Base-by-base conservation (phyloP, 2,888 invertebrate genomes). In the Phragmatobia fuliginosa region DNA sequence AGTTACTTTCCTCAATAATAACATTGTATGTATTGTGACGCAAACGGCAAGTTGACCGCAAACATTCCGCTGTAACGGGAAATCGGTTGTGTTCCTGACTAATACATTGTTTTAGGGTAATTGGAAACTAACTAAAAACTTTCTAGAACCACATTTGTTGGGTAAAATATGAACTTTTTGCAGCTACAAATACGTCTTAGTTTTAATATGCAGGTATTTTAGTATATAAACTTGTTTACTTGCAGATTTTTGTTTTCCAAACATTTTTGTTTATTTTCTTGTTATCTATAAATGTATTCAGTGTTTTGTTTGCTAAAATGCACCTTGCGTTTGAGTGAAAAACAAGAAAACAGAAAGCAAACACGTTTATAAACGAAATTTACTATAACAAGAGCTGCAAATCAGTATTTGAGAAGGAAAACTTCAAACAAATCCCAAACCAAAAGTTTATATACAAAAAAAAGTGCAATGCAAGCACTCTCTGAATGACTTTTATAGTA, bases 11-110 rank as follows among this genome's bases (percentile, higher is more conserved):
- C 64, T 74, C 14, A 6, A 33, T 33, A n/a, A 62, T 60, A 32
- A 36, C 67, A 70, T 62, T 73, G 41, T 62, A 60, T 52, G 49
- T 59, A 10, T 33, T 33, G 28, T 79, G 77, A 77, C 72, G 70
- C 62, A 66, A 38, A n/a, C 11, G 38, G 38, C 1, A 4, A 18
- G n/a, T 41, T 7, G 33, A 76, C 76, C 68, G 32, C 68, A 70
- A 2, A n/a, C 31, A 38, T 62, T 65, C 62, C 33, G 62, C 62
- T 36, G 45, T 58, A 69, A 52, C 38, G 61, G 73, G 68, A 66
- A 76, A 74, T 62, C 25, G 41, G 1, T n/a, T 56, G 33, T 62
- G 64, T 41, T 64, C 32, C 64, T 63, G 59, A 64, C 49, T 64
- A 58, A 58, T n/a, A 28, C 49, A 16, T 45, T 25, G 33, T 61